phyloP scores from a whole-genome alignment of 1,140 invertebrate species.

The Drosophila azteca region DNA sequence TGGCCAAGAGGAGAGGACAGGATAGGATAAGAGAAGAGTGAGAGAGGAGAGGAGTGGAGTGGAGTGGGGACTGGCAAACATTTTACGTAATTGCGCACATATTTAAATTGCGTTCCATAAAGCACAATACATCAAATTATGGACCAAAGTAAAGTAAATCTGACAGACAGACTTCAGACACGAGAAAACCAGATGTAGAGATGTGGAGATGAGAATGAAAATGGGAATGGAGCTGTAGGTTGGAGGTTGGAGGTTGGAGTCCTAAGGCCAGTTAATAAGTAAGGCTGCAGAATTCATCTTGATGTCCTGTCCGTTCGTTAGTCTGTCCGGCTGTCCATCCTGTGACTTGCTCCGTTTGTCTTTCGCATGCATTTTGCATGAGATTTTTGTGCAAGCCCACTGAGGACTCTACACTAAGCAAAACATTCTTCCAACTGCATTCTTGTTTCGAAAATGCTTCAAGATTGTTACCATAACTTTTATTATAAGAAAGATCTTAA shows the following conservation, averaged over 20 bases:
- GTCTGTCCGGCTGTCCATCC: too few species aligned
- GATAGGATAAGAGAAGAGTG: too few species aligned
- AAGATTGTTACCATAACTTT: too few species aligned
- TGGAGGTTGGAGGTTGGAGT: background rate
- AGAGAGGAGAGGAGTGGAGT: too few species aligned
- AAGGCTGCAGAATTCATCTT: conserved; percentile 28
- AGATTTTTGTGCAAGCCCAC: conserved; percentile 47
- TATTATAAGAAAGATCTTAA: too few species aligned
- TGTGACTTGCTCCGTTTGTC: conserved; percentile 10
- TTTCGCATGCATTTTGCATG: conserved; percentile 63
- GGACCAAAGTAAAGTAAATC: conserved; percentile 70
- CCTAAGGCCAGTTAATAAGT: conserved; percentile 51
- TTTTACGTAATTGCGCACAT: conserved; percentile 80
- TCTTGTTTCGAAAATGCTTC: too few species aligned
- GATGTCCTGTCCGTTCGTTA: conserved; percentile 17
- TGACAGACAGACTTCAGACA: conserved; percentile 27
- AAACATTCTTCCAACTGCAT: too few species aligned
- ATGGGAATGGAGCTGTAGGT: background rate
- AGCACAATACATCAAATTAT: conserved; percentile 76
- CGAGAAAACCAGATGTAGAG: background rate
- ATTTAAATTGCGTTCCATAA: conserved; percentile 75
- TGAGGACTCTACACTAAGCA: background rate
- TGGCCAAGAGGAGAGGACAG: too few species aligned
- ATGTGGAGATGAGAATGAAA: background rate
- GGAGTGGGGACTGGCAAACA: conserved; percentile 51